Base-by-base conservation (phyloP, 1,140 invertebrate species). In the Oppia nitens region DNA sequence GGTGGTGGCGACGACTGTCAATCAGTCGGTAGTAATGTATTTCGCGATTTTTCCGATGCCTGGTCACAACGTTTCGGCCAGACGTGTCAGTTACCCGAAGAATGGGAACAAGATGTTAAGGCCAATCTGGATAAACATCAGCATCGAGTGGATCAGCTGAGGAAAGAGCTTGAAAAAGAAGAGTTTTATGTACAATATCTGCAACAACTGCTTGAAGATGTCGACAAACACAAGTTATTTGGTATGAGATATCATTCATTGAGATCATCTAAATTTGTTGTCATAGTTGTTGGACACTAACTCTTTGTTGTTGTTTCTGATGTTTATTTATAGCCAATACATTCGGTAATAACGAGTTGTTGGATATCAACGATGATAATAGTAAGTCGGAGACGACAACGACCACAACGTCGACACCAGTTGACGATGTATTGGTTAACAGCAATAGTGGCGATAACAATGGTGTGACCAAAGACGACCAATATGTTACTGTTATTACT, bases 181-280 rank as follows among this genome's bases (percentile, higher is more conserved):
- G 83, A 87, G 68, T 83, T 87, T 67, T 90, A 90, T 67, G 86
- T 90, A 6, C 83, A 87, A 69, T 90, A 89, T 73, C 74, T 91
- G 63, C 84, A 89, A 70, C 78, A 82, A 57, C 70, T 89, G 47
- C 68, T 91, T 21, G 81, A 81, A 53, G 85, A 88, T 72, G n/a
- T n/a, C n/a, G n/a, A n/a, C n/a, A n/a, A n/a, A n/a, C n/a, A n/a
- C n/a, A n/a, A n/a, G n/a, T n/a, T n/a, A n/a, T n/a, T n/a, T n/a
- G n/a, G n/a, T n/a, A n/a, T n/a, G n/a, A n/a, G n/a, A n/a, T n/a
- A n/a, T n/a, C n/a, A n/a, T n/a, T n/a, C n/a, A n/a, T n/a, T n/a
- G n/a, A n/a, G n/a, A n/a, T n/a, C n/a, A n/a, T n/a, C n/a, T n/a
- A n/a, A n/a, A n/a, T n/a, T n/a, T n/a, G n/a, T n/a, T n/a, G n/a